Base-by-base conservation (phyloP, 1,140 invertebrate species). In the Zaprionus inermis region DNA sequence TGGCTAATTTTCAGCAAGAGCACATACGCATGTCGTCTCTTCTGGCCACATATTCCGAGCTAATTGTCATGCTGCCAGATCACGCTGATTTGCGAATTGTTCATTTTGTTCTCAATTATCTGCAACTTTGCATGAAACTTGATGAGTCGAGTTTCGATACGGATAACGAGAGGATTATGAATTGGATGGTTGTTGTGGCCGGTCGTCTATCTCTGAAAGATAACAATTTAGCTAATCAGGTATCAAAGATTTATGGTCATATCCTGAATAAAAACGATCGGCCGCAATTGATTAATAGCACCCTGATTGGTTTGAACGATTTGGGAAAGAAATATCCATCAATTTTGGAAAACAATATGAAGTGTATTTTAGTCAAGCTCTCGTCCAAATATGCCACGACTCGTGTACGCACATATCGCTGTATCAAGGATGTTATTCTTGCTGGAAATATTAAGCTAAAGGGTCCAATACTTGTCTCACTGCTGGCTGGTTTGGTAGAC, bases 181-280 rank as follows among this genome's bases (percentile, higher is more conserved):
- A 92, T 61, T 91, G 83, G 72, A 92, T 92, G 90, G 88, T 92
- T 60, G 76, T 92, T 18, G 82, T 91, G 14, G 73, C 90, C 0
- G 86, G 78, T 11, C 78, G 91, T 0, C 64, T 92, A 14, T 83
- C 83, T 0, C 14, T 92, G 30, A 52, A 91, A 3, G 90, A 92
- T 11, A 59, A 66, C 58, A 36, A 58, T 12, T 38, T 79, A 11
- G 91, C 91, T 41, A 44, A 67, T 14, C 59, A 55, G 0, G 67
- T 78, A 1, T 78, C 83, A n/a, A 67, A 32, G n/a, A 59, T 91
- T 0, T 92, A 89, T 56, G 72, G 69, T 0, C 51, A 54, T 5
- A 92, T 92, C 1, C 34, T 92, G 1, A 78, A 38, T 14, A 77
- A 61, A 14, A 92, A 90, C n/a, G 91, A 92, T 71, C 65, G 90